Evolutionary conservation across 2,888 invertebrate genomes (phyloP), one percentile per base, ranked within the genome.

Genomic region (Morpho achilles): DNA sequence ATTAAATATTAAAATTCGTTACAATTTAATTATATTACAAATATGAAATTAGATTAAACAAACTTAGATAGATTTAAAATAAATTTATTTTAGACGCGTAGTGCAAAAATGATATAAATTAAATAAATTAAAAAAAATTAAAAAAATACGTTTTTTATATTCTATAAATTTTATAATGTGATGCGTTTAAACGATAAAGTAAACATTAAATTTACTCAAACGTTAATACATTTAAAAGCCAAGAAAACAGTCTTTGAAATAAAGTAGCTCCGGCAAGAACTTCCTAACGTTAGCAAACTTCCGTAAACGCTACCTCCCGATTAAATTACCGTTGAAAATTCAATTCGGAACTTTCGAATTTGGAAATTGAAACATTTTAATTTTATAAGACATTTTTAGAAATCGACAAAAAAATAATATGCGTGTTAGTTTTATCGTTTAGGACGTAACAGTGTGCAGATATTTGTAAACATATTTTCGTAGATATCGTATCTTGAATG

Each of bases 361-460:
- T 53, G 8, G 49, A 58, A 58, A 50, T 55, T 55, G 55, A 32
- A 55, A 50, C 53, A 52, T 45, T 49, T 58, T 50, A 55, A 55
- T 50, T 53, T 53, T 50, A 10, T 8, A 22, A 48, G 22, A 39
- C 8, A 32, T 43, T 7, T 23, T 45, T 16, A 10, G 32, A 5
- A 32, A 32, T 32, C 32, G 32, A 5, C 45, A 7, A 45, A 4
- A 59, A 56, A 56, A 54, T 45, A 51, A 49, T 48, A 70, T 73
- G 75, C 78, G 78, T 73, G 82, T 69, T 77, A 70, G 61, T 72
- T 70, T 66, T 74, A 77, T 82, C 77, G 75, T 74, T 69, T 61
- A 69, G 76, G 77, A 72, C 65, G 70, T 70, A 48, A 49, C 32
- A 7, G 44, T 39, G 50, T 71, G 70, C 75, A 76, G 75, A 10